phyloP scores from a whole-genome alignment of 1,140 invertebrate species.

The Drosophila sp. region DNA sequence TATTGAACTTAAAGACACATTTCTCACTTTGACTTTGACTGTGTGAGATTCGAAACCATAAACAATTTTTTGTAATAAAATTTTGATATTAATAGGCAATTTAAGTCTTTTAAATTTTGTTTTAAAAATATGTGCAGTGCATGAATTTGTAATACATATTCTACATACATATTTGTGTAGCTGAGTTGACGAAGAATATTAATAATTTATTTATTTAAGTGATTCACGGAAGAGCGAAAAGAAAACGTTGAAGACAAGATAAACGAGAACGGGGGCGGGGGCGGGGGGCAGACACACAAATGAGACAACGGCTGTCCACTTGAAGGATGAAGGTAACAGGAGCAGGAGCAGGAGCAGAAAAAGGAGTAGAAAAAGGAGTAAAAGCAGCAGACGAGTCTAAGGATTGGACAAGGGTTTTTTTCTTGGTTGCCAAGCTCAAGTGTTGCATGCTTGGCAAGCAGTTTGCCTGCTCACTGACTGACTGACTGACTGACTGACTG shows the following conservation, averaged over 20 bases:
- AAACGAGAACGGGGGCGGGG: background rate
- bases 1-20: no score
- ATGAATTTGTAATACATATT: no score
- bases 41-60: no score
- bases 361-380: background rate
- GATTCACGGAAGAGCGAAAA: background rate
- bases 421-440: slow-evolving; percentile 37
- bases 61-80: no score
- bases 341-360: background rate
- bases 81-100: no score
- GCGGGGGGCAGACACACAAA: no score
- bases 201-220: slow-evolving; percentile 7
- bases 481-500: slow-evolving; percentile 19
- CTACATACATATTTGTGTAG: no score
- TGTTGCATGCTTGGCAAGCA: slow-evolving; percentile 48
- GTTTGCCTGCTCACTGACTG: slow-evolving; percentile 61
- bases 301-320: slow-evolving; percentile 70
- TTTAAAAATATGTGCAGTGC: no score
- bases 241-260: background rate
- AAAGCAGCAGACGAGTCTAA: slow-evolving; percentile 5
- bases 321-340: slow-evolving; percentile 26
- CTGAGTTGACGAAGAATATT: background rate
- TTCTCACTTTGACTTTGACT: no score
- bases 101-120: no score
- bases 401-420: background rate